Evolutionary conservation across 2,113 vertebrate species (phyloP).

Genomic region (Phaethornis superciliosus): DNA sequence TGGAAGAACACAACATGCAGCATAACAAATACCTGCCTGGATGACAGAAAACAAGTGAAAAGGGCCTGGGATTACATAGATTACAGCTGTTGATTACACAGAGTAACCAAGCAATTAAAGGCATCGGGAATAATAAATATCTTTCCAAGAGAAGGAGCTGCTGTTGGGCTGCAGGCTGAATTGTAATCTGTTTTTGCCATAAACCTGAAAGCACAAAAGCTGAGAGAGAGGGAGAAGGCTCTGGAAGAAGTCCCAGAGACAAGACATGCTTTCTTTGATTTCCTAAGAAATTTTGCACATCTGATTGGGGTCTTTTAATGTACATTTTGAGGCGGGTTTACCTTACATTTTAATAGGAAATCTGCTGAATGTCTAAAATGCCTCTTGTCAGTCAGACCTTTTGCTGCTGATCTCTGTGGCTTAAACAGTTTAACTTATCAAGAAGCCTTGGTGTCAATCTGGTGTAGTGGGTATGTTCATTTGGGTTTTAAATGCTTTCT

Average conservation of each 20-base stretch:
- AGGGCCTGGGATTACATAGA: background rate
- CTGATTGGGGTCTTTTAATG: background rate
- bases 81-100: background rate
- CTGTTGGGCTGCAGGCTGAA: background rate
- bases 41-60: background rate
- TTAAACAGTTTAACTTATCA: constrained; percentile 52
- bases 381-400: constrained; percentile 54
- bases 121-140: background rate
- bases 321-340: constrained; percentile 45
- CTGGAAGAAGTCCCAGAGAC: background rate
- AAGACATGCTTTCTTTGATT: background rate
- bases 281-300: background rate
- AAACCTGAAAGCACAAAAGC: background rate
- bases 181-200: background rate
- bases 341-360: constrained; percentile 44
- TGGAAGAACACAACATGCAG: background rate
- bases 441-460: constrained; percentile 44
- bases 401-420: background rate
- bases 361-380: constrained; percentile 58
- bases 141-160: background rate
- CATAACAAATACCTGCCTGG: background rate
- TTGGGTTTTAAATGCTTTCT: constrained; percentile 50
- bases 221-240: background rate
- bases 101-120: constrained; percentile 29
- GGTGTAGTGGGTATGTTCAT: constrained; percentile 1